Evolutionary conservation across 2,888 invertebrate genomes (phyloP), one percentile per base, ranked within the genome.

Genomic region (Heliconius erato): DNA sequence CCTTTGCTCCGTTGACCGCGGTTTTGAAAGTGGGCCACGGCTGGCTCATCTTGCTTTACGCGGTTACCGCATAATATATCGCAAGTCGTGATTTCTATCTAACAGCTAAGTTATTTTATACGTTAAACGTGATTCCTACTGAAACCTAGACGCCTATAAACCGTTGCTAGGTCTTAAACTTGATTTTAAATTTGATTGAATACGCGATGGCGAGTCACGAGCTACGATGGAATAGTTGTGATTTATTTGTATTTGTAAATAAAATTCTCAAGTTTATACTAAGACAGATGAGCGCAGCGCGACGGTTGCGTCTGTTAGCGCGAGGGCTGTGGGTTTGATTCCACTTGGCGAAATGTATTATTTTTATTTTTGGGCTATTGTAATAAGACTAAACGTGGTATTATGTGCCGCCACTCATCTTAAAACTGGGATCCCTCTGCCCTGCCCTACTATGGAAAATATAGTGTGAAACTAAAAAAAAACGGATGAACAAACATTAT

Each of bases 1-100:
- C 88, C 87, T 88, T 90, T 92, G 90, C 86, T 86, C 87, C 84
- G 88, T 83, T 90, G 90, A 90, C 91, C 92, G 91, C 90, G 87
- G 89, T 88, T 90, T 89, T 86, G 89, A 91, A 94, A 93, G 90
- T 93, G 90, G 93, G 92, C 89, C 92, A 90, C 88, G 87, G 86
- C 84, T 86, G 82, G 88, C 86, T 87, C 85, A 84, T 88, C 88
- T 85, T 86, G 67, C 28, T 80, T 80, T 71, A 76, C 82, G 80
- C 84, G 82, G 82, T 79, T 82, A 77, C 78, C 76, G 84, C 79
- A 83, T 81, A 84, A 82, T 84, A 82, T 82, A 79, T 80, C 32
- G 74, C 49, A 35, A 81, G 63, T 82, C 80, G 80, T 84, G 82
- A 82, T 82, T 82, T 40, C 82, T 78, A 79, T 82, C 82, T 76